phyloP scores from a whole-genome alignment of 2,797 vertebrate genomes.

The Ctenopoma kingsleyae region DNA sequence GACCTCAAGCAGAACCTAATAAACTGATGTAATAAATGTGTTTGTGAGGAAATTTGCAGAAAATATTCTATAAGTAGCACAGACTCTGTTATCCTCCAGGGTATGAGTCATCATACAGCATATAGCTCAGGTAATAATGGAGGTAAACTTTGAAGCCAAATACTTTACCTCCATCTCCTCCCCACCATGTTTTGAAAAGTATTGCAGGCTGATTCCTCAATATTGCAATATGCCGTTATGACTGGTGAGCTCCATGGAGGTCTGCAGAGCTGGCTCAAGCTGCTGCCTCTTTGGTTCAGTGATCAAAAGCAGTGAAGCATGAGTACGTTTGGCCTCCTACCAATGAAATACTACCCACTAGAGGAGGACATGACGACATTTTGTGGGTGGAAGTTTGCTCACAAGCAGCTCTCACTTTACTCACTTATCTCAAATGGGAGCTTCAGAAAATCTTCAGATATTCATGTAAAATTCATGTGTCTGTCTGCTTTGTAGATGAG shows the following conservation, averaged over 20 bases:
- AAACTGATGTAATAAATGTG: background rate
- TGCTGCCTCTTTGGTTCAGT: slow-evolving; percentile 71
- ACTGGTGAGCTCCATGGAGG: slow-evolving; percentile 59
- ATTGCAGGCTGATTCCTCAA: slow-evolving; percentile 57
- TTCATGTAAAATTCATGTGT: slow-evolving; percentile 28
- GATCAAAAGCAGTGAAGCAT: slow-evolving; percentile 72
- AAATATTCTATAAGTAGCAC: background rate
- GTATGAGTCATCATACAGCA: slow-evolving; percentile 46
- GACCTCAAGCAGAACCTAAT: background rate
- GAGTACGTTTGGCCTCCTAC: slow-evolving; percentile 61
- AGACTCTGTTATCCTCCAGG: slow-evolving; percentile 18
- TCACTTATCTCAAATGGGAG: slow-evolving; percentile 37
- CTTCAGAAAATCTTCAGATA: slow-evolving; percentile 29
- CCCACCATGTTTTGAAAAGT: slow-evolving; percentile 48
- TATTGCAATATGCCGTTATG: slow-evolving; percentile 67
- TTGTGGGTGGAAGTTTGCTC: slow-evolving; percentile 65
- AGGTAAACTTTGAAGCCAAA: slow-evolving; percentile 57
- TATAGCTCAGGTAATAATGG: slow-evolving; percentile 51
- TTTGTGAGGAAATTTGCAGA: background rate
- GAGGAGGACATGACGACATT: slow-evolving; percentile 56
- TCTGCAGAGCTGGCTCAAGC: slow-evolving; percentile 59
- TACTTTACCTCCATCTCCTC: slow-evolving; percentile 40
- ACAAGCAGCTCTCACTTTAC: slow-evolving; percentile 42
- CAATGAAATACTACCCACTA: slow-evolving; percentile 64
- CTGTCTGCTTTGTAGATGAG: slow-evolving; percentile 86